Percentiles rank a stretch among this genome's conserved stretches.
These are phyloP conservation scores for Triplophysa tibetana DNA, from an alignment of 2,113 vertebrate species.

Conservation along the genomic window DNA sequence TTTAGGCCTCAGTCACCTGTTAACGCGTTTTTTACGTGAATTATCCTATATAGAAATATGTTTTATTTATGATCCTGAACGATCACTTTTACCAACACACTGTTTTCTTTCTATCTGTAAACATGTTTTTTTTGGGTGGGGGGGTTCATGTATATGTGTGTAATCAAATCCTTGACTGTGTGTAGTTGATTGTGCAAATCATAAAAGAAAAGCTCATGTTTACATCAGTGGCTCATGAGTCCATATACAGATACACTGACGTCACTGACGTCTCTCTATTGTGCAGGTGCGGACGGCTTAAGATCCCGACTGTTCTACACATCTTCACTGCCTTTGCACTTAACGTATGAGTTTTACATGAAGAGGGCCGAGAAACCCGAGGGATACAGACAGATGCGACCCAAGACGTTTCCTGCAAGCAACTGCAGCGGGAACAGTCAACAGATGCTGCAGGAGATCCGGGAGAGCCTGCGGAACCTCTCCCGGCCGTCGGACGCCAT, in stretches of 20 bases:
- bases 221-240: too few species aligned
- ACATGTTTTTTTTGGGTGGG: too few species aligned
- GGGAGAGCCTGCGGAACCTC: conserved; percentile 92
- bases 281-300: conserved; percentile 18
- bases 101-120: too few species aligned
- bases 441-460: conserved; percentile 97
- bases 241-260: not conserved
- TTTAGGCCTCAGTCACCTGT: conserved; percentile 36
- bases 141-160: too few species aligned
- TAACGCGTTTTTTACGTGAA: not conserved
- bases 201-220: too few species aligned
- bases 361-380: conserved; percentile 97
- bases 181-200: too few species aligned
- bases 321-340: conserved; percentile 69
- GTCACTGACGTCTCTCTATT: not conserved
- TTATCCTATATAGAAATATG: not conserved
- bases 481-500: conserved; percentile 87
- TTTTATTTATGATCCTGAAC: too few species aligned
- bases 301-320: conserved; percentile 48
- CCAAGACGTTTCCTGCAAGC: conserved; percentile 97
- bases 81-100: too few species aligned
- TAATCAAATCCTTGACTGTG: too few species aligned
- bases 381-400: conserved; percentile 97
- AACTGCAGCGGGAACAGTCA: conserved; percentile 92
- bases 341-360: conserved; percentile 91